These are phyloP conservation scores for Pentalonia nigronervosa DNA, from an alignment of 1,140 invertebrate species.

Conservation along the genomic window DNA sequence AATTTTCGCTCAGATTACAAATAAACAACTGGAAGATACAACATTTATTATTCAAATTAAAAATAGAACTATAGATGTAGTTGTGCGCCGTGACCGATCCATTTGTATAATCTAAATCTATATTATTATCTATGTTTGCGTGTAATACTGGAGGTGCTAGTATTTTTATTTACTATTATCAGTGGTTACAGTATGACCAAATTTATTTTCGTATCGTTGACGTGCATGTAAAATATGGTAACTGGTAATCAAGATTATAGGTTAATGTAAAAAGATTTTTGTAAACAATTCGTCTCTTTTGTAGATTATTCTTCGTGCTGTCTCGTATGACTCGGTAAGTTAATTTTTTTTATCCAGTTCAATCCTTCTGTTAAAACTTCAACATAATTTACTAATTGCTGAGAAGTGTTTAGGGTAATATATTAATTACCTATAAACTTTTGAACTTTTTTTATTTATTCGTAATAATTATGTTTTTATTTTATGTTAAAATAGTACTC, in stretches of 20 bases:
- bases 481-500: background rate
- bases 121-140: too few relatives aligned
- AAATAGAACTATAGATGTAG: too few relatives aligned
- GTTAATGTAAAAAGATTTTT: constrained; percentile 25
- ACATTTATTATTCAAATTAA: too few relatives aligned
- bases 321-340: background rate
- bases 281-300: constrained; percentile 40
- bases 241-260: constrained; percentile 33
- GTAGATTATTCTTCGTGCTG: background rate
- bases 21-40: too few relatives aligned
- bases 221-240: background rate
- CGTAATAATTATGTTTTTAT: background rate
- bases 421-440: background rate
- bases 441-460: background rate
- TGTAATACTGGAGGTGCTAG: too few relatives aligned
- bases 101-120: too few relatives aligned
- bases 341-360: constrained; percentile 23
- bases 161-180: background rate
- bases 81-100: too few relatives aligned
- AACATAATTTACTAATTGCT: background rate
- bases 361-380: background rate
- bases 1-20: too few relatives aligned
- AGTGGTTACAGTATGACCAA: background rate
- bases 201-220: background rate
- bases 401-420: background rate